Conservation (phyloP, 2,888 invertebrate species). For the Ceramica pisi region DNA sequence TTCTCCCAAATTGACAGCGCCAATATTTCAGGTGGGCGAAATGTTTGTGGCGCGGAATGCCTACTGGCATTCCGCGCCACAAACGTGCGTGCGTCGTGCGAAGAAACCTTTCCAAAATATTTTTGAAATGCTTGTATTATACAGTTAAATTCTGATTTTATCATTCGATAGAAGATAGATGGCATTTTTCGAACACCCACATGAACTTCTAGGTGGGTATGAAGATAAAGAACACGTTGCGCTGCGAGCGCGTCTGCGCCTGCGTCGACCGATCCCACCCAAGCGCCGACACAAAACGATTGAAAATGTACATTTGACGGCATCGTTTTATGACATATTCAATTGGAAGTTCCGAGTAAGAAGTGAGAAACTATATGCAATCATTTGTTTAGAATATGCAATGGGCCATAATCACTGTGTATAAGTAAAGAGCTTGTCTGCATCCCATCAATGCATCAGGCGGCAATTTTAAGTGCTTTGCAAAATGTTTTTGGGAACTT, state of each 20-base stretch:
- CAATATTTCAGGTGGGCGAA: slow-evolving; percentile 17
- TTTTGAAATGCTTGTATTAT: slow-evolving; percentile 31
- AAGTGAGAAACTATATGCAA: slow-evolving; percentile 60
- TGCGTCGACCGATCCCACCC: slow-evolving; percentile 62
- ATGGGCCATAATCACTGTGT: slow-evolving; percentile 41
- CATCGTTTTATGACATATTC: slow-evolving; percentile 74
- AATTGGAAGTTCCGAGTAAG: slow-evolving; percentile 65
- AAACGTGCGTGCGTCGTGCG: too few relatives aligned
- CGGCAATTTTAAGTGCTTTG: slow-evolving; percentile 22
- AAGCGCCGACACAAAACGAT: slow-evolving; percentile 67
- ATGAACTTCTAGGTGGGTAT: slow-evolving; percentile 44
- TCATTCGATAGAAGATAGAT: slow-evolving; percentile 53
- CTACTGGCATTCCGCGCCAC: too few relatives aligned
- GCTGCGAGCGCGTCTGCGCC: slow-evolving; percentile 40
- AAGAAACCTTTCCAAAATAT: slow-evolving; percentile 19
- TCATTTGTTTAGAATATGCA: slow-evolving; percentile 50
- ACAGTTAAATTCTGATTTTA: slow-evolving; percentile 51
- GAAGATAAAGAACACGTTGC: slow-evolving; percentile 65
- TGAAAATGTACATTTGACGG: slow-evolving; percentile 67
- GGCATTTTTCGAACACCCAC: slow-evolving; percentile 62
- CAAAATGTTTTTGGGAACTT: slow-evolving; percentile 48
- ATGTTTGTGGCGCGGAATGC: background rate
- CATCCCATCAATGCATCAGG: slow-evolving; percentile 7
- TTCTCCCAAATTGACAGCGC: slow-evolving; percentile 5
- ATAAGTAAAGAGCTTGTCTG: slow-evolving; percentile 16